Percentiles rank a stretch among this genome's conserved stretches.
Evolutionary conservation across 2,113 vertebrate genomes (phyloP).

Genomic region (Hemibagrus wyckioides): DNA sequence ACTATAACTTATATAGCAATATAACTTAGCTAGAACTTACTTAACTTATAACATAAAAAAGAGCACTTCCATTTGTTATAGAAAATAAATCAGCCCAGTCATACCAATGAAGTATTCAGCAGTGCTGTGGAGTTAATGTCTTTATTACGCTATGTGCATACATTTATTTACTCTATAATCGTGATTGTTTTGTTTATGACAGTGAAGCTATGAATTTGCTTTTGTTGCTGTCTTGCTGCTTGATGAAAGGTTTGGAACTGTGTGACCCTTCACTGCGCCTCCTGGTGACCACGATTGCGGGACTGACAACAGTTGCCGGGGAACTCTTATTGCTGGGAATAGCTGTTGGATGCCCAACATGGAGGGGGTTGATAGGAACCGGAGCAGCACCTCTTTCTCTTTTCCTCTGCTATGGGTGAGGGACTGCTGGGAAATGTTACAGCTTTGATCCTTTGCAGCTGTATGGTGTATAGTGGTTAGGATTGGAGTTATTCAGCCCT

Average conservation of each 20-base stretch:
- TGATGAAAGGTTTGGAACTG: slow-evolving; percentile 81
- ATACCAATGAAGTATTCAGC: background rate
- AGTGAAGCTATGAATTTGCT: background rate
- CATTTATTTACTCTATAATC: background rate
- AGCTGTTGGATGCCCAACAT: slow-evolving; percentile 82
- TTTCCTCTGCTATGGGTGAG: slow-evolving; percentile 83
- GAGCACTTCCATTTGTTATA: background rate
- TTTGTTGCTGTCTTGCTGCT: background rate
- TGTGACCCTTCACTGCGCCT: slow-evolving; percentile 83
- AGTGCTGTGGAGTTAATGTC: background rate
- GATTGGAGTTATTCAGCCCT: background rate
- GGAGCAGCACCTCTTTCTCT: slow-evolving; percentile 82
- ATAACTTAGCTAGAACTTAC: too few species aligned
- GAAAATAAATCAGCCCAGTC: background rate
- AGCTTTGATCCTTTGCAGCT: background rate
- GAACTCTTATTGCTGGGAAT: slow-evolving; percentile 84
- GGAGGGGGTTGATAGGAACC: slow-evolving; percentile 82
- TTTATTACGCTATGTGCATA: background rate
- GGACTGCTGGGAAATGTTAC: background rate
- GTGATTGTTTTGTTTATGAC: background rate
- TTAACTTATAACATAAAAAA: background rate
- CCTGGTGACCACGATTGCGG: slow-evolving; percentile 77
- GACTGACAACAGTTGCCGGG: slow-evolving; percentile 79
- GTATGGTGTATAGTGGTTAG: background rate
- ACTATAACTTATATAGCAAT: too few species aligned